Evolutionary conservation across 2,797 vertebrate genomes (phyloP), one percentile per base, ranked within the genome.

Genomic region (Bufotes viridis): DNA sequence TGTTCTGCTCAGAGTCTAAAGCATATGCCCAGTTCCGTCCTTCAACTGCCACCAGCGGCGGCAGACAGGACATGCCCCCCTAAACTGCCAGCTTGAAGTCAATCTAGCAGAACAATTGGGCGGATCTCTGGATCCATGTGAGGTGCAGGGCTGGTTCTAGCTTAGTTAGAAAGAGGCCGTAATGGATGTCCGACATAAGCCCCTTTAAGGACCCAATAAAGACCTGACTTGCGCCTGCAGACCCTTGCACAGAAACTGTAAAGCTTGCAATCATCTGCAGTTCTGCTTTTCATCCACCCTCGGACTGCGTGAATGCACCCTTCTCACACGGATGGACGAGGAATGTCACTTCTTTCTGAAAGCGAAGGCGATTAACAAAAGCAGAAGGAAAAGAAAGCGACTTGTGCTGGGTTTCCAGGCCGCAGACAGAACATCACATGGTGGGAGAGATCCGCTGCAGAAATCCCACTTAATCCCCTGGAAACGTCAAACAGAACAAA

Each of bases 401-500:
- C 51, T 55, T 34, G 22, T 26, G 58, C 49, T 69, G 34, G 0
- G 11, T 86, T 75, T 79, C 75, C 61, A 69, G 34, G 61, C 34
- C 13, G 2, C 22, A 72, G 58, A 82, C 29, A 51, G 55, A 55
- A 74, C 18, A 61, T 74, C 85, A 72, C 65, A 72, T 82, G 69
- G 34, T 20, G 20, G 7, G 6, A 20, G 57, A 74, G 60, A 72
- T 67, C 57, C 13, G 70, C n/a, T 17, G 79, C 29, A 29, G 34
- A 82, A 82, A 82, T 65, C 80, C 86, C 34, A 15, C 65, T 13
- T 87, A 81, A 87, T 81, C 78, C 78, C 22, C 11, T 81, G 67
- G 22, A 87, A 61, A 60, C 65, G 14, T 26, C 53, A 72, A 51
- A 42, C 65, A 55, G 85, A 55, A 70, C 49, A 61, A 10, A 42